A percentile compares a stretch with the other conserved stretches of the same genome.
Conservation (phyloP, 2,888 invertebrate species). For the Galerucella nymphaeae region DNA sequence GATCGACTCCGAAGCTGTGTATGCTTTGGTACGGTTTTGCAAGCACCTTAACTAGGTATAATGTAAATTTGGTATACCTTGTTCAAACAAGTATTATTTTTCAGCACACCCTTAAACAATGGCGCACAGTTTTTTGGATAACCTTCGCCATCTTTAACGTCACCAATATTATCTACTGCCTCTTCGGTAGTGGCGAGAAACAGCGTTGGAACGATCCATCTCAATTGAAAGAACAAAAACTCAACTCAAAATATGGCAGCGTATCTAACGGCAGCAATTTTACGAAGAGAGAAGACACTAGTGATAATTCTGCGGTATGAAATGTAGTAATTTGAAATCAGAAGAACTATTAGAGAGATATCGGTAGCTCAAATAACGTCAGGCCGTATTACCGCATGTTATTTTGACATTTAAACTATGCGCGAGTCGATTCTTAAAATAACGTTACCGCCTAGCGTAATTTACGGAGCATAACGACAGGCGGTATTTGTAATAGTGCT, state of each 20-base stretch:
- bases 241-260: constrained; percentile 35
- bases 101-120: constrained; percentile 75
- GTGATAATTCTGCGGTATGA: constrained; percentile 13
- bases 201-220: constrained; percentile 79
- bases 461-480: too few species aligned
- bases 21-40: too few species aligned
- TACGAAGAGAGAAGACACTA: background rate
- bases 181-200: constrained; percentile 80
- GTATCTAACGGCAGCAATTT: constrained; percentile 12
- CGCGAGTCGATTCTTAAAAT: too few species aligned
- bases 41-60: too few species aligned
- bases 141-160: constrained; percentile 75
- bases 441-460: too few species aligned
- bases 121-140: constrained; percentile 86
- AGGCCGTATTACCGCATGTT: too few species aligned
- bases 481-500: too few species aligned
- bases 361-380: too few species aligned
- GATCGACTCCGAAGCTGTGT: too few species aligned
- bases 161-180: constrained; percentile 75
- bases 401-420: too few species aligned
- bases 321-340: background rate
- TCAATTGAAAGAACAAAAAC: constrained; percentile 22
- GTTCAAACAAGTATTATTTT: constrained; percentile 53
- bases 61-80: too few species aligned
- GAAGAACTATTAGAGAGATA: background rate